Evolutionary conservation across 2,113 vertebrate species (phyloP), one percentile per base, ranked within the genome.

Genomic region (Lophius piscatorius): DNA sequence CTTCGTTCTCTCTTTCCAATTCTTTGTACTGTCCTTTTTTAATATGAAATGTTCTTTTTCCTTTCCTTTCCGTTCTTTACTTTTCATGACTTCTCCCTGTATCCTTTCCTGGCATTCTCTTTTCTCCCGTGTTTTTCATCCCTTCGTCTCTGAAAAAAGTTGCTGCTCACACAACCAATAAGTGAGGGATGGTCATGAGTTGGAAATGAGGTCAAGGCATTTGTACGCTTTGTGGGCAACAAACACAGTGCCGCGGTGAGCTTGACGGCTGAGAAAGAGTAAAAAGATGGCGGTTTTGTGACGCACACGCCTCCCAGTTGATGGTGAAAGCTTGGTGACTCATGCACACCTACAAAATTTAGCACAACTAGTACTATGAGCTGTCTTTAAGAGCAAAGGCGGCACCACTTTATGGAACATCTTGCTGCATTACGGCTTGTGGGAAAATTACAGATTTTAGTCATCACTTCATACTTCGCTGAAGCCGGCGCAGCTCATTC

Each of bases 281-380:
- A 36, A 40, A 64, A 20, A 42, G 39, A 17, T 41, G 61, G 39
- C 20, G 8, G n/a, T 36, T 47, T 29, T 28, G 33, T 74, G 77
- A 81, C 22, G 49, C 56, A 52, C 35, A 17, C 49, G 28, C 28
- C 58, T 73, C 33, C 45, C 24, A 58, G 40, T 39, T 35, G 52
- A 75, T 51, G 52, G 71, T 33, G 51, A 63, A 58, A 65, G 44
- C 44, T 29, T 6, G 14, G 54, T 79, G 76, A 87, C 47, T 85
- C 80, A 80, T 80, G 58, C 26, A 17, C 57, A 59, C 61, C 41
- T 22, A 20, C 60, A 62, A 78, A 26, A 28, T 56, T 73, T 13
- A 47, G 52, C 48, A 61, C 69, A 70, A 82, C 80, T 80, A 64
- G 73, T 78, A 76, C 60, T n/a, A 45, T 4, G 21, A 66, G 58